These are phyloP conservation scores for Tetrax tetrax DNA, from an alignment of 2,113 vertebrate genomes.

Conservation along the genomic window DNA sequence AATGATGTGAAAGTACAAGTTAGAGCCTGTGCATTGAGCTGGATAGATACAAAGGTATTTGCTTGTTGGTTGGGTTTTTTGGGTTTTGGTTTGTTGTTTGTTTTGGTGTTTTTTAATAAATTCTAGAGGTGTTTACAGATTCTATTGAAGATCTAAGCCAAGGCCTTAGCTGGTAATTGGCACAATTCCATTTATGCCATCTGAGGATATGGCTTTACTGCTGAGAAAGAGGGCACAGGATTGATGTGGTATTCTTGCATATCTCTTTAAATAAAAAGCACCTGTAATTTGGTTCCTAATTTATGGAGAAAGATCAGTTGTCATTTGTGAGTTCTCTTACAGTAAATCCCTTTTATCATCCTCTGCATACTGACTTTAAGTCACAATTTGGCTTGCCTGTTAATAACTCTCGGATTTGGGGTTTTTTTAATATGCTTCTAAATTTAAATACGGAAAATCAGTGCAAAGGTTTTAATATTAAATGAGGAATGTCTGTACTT, in stretches of 20 bases:
- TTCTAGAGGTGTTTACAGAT: neutral
- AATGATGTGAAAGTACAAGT: conserved; percentile 90
- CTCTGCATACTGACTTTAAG: neutral
- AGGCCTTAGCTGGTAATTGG: neutral
- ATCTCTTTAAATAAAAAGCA: neutral
- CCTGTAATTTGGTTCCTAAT: neutral
- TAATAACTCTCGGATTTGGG: neutral
- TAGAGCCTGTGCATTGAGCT: conserved; percentile 91
- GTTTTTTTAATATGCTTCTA: neutral
- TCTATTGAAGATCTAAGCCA: neutral
- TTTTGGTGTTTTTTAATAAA: neutral
- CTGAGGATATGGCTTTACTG: neutral
- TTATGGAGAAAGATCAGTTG: neutral
- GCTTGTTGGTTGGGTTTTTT: no score
- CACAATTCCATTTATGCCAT: neutral
- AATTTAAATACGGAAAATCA: neutral
- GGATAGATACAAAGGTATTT: conserved; percentile 87
- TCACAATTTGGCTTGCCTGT: neutral
- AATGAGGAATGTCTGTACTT: neutral
- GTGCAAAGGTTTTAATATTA: neutral
- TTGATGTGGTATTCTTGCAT: neutral
- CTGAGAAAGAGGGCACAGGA: neutral
- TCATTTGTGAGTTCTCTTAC: neutral
- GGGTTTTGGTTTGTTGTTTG: no score
- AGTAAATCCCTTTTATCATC: neutral